phyloP scores from a whole-genome alignment of 2,797 vertebrate genomes.

The Falco concolor region DNA sequence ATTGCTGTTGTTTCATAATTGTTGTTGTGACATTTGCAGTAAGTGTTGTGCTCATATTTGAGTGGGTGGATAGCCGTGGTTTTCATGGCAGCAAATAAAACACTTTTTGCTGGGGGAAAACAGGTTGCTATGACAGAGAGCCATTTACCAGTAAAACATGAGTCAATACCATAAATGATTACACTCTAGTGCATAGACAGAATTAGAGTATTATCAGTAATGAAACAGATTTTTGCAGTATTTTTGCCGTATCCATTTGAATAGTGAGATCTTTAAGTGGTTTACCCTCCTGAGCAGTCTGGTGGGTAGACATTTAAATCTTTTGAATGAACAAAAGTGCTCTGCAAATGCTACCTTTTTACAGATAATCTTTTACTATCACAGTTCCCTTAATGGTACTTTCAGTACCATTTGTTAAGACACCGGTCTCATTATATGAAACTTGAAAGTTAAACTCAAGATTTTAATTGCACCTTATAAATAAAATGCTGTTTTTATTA shows the following conservation, averaged over 20 bases:
- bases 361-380: slow-evolving; percentile 12
- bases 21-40: slow-evolving; percentile 66
- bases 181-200: background rate
- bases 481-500: slow-evolving; percentile 53
- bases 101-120: slow-evolving; percentile 18
- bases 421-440: slow-evolving; percentile 18
- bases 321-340: background rate
- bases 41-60: slow-evolving; percentile 55
- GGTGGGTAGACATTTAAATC: background rate
- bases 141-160: slow-evolving; percentile 60
- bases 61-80: slow-evolving; percentile 34
- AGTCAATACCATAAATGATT: slow-evolving; percentile 52
- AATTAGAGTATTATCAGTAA: slow-evolving; percentile 43
- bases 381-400: background rate
- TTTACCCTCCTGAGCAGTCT: background rate
- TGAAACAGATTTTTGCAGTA: slow-evolving; percentile 21
- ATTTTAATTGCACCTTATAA: slow-evolving; percentile 54
- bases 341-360: background rate
- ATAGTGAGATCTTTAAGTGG: background rate
- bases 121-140: slow-evolving; percentile 56
- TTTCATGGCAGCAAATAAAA: slow-evolving; percentile 66
- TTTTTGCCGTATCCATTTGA: slow-evolving; percentile 7
- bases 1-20: slow-evolving; percentile 64
- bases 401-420: slow-evolving; percentile 20
- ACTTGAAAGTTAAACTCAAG: slow-evolving; percentile 34